Conservation (phyloP, 2,888 invertebrate genomes). For the Apamea monoglypha region DNA sequence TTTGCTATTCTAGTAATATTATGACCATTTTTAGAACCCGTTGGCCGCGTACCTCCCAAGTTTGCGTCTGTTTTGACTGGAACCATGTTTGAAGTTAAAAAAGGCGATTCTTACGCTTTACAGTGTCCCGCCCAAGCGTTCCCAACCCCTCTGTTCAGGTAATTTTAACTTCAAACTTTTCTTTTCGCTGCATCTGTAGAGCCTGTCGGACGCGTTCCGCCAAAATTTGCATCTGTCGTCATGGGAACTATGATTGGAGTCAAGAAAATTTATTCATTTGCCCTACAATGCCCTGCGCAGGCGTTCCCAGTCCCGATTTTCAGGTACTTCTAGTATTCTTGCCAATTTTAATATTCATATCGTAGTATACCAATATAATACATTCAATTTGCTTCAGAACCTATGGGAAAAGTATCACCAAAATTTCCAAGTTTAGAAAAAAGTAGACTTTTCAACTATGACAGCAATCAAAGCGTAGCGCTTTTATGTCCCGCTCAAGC, state of each 20-base stretch:
- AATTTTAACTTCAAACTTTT: conserved; percentile 69
- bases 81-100: conserved; percentile 90
- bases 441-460: conserved; percentile 84
- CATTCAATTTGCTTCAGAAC: conserved; percentile 78
- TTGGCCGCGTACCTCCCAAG: conserved; percentile 88
- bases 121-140: conserved; percentile 93
- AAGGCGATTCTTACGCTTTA: conserved; percentile 85
- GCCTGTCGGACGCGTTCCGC: conserved; percentile 92
- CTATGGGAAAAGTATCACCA: conserved; percentile 93
- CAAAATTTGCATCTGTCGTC: conserved; percentile 92
- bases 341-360: conserved; percentile 16
- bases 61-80: conserved; percentile 89
- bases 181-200: conserved; percentile 86
- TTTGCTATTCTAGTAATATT: conserved; percentile 70
- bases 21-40: conserved; percentile 80
- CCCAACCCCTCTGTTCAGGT: conserved; percentile 90
- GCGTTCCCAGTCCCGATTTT: conserved; percentile 92
- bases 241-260: conserved; percentile 91
- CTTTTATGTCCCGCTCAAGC: conserved; percentile 92
- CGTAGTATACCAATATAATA: conserved; percentile 27
- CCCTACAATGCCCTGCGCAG: conserved; percentile 92
- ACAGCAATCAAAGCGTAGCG: conserved; percentile 86
- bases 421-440: conserved; percentile 89
- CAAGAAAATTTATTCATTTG: conserved; percentile 85
- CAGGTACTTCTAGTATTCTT: conserved; percentile 83